Percentiles rank a stretch among this genome's conserved stretches.
These are phyloP conservation scores for Chymomyza fuscimana DNA, from an alignment of 2,888 invertebrate genomes.

Conservation along the genomic window DNA sequence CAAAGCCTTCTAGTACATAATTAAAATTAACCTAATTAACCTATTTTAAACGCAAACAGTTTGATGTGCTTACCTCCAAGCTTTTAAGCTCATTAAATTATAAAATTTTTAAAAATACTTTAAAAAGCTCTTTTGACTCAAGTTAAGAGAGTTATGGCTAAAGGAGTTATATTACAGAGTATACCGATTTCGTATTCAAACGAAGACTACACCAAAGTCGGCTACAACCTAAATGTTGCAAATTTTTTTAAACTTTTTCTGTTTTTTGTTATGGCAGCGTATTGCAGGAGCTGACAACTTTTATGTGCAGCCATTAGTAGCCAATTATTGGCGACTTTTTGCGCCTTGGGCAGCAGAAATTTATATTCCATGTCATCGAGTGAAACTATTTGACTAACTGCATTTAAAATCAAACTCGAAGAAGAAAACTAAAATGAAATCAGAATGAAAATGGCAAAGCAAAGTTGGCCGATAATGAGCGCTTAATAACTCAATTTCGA, in stretches of 20 bases:
- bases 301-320: constrained; percentile 70
- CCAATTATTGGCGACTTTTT: constrained; percentile 72
- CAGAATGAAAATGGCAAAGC: constrained; percentile 7
- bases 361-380: constrained; percentile 68
- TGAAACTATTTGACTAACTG: constrained; percentile 60
- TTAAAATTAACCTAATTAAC: too few relatives aligned
- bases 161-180: too few relatives aligned
- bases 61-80: too few relatives aligned
- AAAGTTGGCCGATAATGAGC: constrained; percentile 57
- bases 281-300: constrained; percentile 24
- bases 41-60: too few relatives aligned
- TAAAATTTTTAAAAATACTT: too few relatives aligned
- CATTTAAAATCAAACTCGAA: constrained; percentile 46
- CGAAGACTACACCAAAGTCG: too few relatives aligned
- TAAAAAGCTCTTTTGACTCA: too few relatives aligned
- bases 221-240: too few relatives aligned
- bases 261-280: constrained; percentile 22
- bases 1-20: too few relatives aligned
- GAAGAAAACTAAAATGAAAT: not conserved
- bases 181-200: too few relatives aligned
- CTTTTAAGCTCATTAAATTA: too few relatives aligned
- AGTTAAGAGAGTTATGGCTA: too few relatives aligned
- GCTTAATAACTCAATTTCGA: constrained; percentile 66
- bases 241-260: constrained; percentile 4
- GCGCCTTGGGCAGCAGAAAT: constrained; percentile 45